These are phyloP conservation scores for Channallabes apus DNA, from an alignment of 2,797 vertebrate genomes.

Conservation along the genomic window DNA sequence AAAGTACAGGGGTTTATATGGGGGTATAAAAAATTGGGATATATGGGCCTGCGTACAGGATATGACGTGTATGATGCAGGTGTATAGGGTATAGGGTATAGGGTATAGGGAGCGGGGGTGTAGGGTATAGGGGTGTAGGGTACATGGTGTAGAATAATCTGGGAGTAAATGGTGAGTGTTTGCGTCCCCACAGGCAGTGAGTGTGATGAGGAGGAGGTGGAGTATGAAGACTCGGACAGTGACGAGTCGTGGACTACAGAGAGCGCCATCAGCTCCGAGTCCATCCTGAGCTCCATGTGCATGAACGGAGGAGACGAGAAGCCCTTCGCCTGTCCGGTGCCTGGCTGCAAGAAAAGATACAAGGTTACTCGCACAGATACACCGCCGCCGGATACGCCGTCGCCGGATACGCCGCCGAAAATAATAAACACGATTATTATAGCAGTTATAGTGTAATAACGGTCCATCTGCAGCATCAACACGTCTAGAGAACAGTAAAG, in stretches of 20 bases:
- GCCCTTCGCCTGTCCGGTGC: constrained; percentile 97
- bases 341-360: constrained; percentile 99
- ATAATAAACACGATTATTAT: not conserved
- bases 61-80: no score
- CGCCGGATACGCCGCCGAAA: no score
- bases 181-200: constrained; percentile 83
- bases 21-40: no score
- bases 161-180: not conserved
- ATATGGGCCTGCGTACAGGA: no score
- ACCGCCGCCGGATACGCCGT: no score
- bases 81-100: no score
- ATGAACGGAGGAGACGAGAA: constrained; percentile 99
- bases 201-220: constrained; percentile 96
- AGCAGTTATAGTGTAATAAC: not conserved
- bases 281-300: constrained; percentile 98
- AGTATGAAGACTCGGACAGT: constrained; percentile 98
- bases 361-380: constrained; percentile 74
- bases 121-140: no score
- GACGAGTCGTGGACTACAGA: constrained; percentile 99
- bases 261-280: constrained; percentile 97
- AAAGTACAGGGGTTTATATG: no score
- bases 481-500: not conserved
- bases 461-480: not conserved
- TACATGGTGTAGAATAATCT: not conserved
- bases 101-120: no score